Conservation (phyloP, 2,113 vertebrate species). For the Xerus inauris region DNA sequence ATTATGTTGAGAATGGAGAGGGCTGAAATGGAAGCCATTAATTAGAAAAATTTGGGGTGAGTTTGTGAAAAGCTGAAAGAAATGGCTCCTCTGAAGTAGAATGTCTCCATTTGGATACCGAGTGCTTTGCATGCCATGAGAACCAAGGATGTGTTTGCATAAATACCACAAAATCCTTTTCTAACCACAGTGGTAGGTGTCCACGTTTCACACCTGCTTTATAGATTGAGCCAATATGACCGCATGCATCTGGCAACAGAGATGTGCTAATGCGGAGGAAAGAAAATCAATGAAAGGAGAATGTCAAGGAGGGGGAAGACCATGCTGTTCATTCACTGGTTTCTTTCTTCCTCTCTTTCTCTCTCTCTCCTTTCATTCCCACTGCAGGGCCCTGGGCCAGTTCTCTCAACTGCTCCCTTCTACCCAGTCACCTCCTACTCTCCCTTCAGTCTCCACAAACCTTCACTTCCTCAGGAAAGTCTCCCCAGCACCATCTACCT, state of each 20-base stretch:
- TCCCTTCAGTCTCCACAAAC: constrained; percentile 10
- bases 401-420: neutral
- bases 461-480: neutral
- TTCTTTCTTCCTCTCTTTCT: neutral
- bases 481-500: neutral
- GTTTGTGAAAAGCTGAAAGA: constrained; percentile 4
- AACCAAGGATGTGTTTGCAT: neutral
- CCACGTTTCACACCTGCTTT: neutral
- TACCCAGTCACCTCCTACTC: neutral
- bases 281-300: neutral
- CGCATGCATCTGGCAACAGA: neutral
- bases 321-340: neutral
- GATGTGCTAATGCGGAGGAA: constrained; percentile 14
- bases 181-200: neutral
- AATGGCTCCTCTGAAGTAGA: neutral
- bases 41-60: neutral
- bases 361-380: neutral
- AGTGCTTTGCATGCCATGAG: neutral
- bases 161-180: neutral
- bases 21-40: neutral
- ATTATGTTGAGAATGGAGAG: neutral
- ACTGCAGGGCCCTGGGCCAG: neutral
- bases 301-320: neutral
- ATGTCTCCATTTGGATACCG: neutral
- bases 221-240: neutral